Evolutionary conservation across 2,113 vertebrate genomes (phyloP).

Genomic region (Dicrurus megarhynchus): DNA sequence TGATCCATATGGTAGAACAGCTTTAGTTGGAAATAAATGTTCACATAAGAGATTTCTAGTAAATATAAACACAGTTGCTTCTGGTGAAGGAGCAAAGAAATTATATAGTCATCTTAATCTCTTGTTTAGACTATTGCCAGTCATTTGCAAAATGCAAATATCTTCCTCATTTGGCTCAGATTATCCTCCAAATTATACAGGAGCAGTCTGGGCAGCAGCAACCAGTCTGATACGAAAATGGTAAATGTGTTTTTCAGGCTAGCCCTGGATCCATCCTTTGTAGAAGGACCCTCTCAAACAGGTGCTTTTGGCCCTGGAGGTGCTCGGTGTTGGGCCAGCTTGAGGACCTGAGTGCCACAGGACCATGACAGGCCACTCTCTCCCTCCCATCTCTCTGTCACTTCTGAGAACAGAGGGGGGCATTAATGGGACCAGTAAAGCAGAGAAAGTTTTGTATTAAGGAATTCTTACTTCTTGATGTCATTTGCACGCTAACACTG

Average conservation of each 20-base stretch:
- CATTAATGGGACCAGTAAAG: neutral
- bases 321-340: neutral
- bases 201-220: neutral
- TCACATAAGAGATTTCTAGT: neutral
- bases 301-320: neutral
- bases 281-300: neutral
- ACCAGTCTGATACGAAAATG: neutral
- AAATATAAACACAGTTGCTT: conserved; percentile 1
- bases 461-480: neutral
- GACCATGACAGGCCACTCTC: fast-evolving
- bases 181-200: neutral
- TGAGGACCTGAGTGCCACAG: neutral
- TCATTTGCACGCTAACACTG: neutral
- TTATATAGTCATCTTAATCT: neutral
- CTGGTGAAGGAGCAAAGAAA: conserved; percentile 5
- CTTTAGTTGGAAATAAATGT: neutral
- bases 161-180: neutral
- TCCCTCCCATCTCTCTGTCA: neutral
- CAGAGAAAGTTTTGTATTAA: neutral
- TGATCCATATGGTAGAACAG: neutral
- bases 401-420: neutral
- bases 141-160: conserved; percentile 17
- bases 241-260: neutral
- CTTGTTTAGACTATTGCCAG: neutral
- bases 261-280: neutral